These are phyloP conservation scores for Nerophis ophidion DNA, from an alignment of 2,113 vertebrate genomes.

Conservation along the genomic window DNA sequence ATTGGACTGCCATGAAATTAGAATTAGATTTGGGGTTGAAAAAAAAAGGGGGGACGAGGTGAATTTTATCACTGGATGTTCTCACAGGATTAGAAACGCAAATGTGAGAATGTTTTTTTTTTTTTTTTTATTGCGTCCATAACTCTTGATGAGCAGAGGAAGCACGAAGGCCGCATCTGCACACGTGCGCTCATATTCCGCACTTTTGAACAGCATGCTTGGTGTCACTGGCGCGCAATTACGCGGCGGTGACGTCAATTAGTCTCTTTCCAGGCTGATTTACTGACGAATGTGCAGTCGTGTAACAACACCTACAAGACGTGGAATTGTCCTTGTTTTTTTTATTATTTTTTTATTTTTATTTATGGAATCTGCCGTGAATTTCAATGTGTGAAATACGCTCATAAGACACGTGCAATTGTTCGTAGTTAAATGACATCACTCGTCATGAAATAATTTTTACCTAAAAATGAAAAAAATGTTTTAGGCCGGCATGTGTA, in stretches of 20 bases:
- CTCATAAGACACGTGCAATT: background rate
- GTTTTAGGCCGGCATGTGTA: background rate
- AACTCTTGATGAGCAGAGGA: slow-evolving; percentile 53
- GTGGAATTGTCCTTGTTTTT: background rate
- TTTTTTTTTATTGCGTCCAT: slow-evolving; percentile 54
- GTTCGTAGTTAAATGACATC: background rate
- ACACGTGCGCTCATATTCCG: background rate
- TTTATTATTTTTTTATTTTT: too few relatives aligned
- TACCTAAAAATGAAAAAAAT: background rate
- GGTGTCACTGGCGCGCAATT: background rate
- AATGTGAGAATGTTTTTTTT: slow-evolving; percentile 25
- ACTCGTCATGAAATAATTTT: background rate
- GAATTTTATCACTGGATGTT: background rate
- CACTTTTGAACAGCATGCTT: background rate
- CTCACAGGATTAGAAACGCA: background rate
- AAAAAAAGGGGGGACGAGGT: background rate
- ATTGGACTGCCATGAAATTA: background rate
- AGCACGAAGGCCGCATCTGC: slow-evolving; percentile 50
- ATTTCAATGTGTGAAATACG: slow-evolving; percentile 4
- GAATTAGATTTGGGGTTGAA: background rate
- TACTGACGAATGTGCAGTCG: background rate
- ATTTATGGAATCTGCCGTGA: slow-evolving; percentile 1
- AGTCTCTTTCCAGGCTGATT: slow-evolving; percentile 2
- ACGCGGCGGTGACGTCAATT: background rate
- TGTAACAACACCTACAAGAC: background rate